phyloP scores from a whole-genome alignment of 2,797 vertebrate genomes.

The Vultur gryphus region DNA sequence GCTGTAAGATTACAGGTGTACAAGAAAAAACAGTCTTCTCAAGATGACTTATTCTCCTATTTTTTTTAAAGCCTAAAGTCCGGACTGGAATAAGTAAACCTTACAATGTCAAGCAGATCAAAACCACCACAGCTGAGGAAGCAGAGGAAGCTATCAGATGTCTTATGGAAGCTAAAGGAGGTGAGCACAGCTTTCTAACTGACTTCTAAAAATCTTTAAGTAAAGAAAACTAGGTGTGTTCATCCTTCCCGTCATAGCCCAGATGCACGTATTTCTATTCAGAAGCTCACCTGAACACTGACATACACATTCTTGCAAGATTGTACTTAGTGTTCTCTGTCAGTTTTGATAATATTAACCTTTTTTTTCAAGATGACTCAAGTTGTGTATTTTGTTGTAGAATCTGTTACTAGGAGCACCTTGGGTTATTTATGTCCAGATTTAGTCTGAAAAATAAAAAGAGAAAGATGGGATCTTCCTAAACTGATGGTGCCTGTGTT shows the following conservation, averaged over 20 bases:
- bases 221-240: neutral
- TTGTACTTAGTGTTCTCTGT: neutral
- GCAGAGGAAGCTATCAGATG: conserved; percentile 78
- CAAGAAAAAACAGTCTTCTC: neutral
- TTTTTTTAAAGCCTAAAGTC: conserved; percentile 71
- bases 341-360: neutral
- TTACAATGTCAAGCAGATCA: conserved; percentile 82
- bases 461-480: neutral
- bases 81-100: conserved; percentile 81
- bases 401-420: neutral
- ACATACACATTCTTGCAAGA: neutral
- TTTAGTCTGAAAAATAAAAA: neutral
- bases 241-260: neutral
- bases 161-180: conserved; percentile 76
- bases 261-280: neutral
- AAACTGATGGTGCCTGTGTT: neutral
- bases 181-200: conserved; percentile 34
- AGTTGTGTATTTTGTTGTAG: neutral
- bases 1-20: neutral
- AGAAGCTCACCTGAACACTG: neutral
- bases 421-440: neutral
- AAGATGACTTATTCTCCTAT: neutral
- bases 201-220: neutral
- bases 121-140: conserved; percentile 78
- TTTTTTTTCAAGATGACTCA: neutral